These are phyloP conservation scores for Copidosoma floridanum DNA, from an alignment of 1,140 invertebrate genomes.

Conservation along the genomic window DNA sequence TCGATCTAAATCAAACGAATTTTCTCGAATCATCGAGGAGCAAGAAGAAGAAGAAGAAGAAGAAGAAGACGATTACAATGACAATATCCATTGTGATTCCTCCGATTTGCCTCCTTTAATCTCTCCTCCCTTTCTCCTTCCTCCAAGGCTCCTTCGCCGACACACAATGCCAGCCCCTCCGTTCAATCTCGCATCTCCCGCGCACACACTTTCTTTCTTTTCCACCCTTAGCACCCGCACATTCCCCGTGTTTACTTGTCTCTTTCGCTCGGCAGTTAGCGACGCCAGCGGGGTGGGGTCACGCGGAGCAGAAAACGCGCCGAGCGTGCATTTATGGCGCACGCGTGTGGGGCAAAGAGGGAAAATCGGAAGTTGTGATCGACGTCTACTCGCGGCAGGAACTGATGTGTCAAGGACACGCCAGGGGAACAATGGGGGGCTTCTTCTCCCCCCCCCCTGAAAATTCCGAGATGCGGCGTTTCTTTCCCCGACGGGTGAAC, in stretches of 20 bases:
- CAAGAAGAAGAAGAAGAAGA: too few relatives aligned
- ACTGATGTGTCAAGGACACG: constrained; percentile 28
- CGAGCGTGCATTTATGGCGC: constrained; percentile 25
- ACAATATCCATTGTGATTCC: constrained; percentile 15
- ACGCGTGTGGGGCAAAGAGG: neutral
- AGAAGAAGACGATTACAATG: neutral
- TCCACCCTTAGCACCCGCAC: constrained; percentile 7
- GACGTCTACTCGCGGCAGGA: constrained; percentile 11
- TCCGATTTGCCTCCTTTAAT: constrained; percentile 12
- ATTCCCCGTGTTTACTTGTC: neutral
- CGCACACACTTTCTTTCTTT: constrained; percentile 17
- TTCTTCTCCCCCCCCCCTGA: neutral
- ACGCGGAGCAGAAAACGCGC: neutral
- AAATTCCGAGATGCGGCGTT: too few relatives aligned
- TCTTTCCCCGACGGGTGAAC: constrained; percentile 2
- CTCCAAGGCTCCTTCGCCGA: neutral
- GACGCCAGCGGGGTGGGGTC: neutral
- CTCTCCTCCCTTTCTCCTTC: neutral
- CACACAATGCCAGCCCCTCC: neutral
- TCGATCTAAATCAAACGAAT: neutral
- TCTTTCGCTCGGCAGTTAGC: neutral
- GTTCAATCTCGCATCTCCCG: constrained; percentile 20
- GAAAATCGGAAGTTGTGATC: constrained; percentile 27
- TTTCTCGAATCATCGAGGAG: neutral
- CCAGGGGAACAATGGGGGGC: constrained; percentile 17